Base-by-base conservation (phyloP, 2,113 vertebrate genomes). In the Lepus timidus region DNA sequence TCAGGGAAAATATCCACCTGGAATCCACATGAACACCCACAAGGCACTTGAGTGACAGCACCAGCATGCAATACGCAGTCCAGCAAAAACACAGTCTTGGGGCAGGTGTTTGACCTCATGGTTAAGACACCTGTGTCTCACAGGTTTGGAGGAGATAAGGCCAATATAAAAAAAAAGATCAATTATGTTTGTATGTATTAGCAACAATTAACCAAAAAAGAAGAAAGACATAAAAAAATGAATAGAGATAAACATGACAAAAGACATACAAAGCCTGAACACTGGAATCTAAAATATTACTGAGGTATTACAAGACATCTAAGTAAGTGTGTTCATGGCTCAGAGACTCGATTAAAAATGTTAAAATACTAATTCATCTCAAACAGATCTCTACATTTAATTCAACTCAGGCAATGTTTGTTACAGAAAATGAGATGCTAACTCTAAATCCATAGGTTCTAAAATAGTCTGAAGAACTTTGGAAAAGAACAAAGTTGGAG, bases 271-370 rank as follows among this genome's bases (percentile, higher is more conserved):
- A 52, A n/a, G 70, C 49, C 12, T 52, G 11, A 33, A 70, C 31
- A 70, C 49, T n/a, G 49, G 55, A 85, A 85, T 84, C 20, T 49
- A 84, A 84, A 84, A 84, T 84, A 84, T n/a, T n/a, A 6, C 29
- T 67, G 49, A 44, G 4, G 49, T 83, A 31, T 31, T 49, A 39
- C 25, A 81, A 2, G 62, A 27, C 13, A 81, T 14, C 33, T 81
- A 81, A 62, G 61, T 61, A 61, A 33, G 17, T 49, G 29, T 33
- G 31, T 79, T 33, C 20, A 23, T 33, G 76, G 76, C 19, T 55
- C 31, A 79, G 76, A 79, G 31, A 58, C 9, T 19, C 49, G 52
- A 55, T 79, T 44, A 44, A 44, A 44, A 20, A 22, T 23, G 33
- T 55, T 79, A 17, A 10, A 23, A 58, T 22, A 9, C 33, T 51